These are phyloP conservation scores for Trachops cirrhosus DNA, from an alignment of 2,797 vertebrate genomes.

Conservation along the genomic window DNA sequence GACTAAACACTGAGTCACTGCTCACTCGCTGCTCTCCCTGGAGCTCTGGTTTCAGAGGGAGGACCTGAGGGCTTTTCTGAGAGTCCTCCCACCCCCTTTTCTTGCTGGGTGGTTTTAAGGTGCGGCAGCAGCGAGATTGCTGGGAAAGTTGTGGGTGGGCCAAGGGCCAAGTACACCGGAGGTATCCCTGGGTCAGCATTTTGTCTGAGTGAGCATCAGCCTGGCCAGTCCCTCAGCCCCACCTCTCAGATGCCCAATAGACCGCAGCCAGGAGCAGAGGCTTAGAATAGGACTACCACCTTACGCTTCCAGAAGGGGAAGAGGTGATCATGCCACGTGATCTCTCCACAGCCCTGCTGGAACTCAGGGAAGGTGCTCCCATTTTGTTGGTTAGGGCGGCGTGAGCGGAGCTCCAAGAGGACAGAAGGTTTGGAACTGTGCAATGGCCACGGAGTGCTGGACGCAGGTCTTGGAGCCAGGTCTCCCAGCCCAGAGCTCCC, in stretches of 20 bases:
- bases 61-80: conserved; percentile 35
- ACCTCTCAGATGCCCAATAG: not conserved
- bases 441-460: not conserved
- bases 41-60: conserved; percentile 53
- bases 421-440: not conserved
- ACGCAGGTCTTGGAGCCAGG: not conserved
- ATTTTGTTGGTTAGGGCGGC: not conserved
- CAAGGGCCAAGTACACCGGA: conserved; percentile 51
- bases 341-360: not conserved
- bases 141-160: conserved; percentile 71
- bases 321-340: not conserved
- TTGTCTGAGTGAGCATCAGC: not conserved
- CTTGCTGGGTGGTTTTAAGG: conserved; percentile 77
- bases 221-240: not conserved
- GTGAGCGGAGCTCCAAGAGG: not conserved
- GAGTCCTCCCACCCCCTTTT: conserved; percentile 8
- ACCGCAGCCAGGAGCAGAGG: not conserved
- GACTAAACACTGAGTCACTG: conserved; percentile 59
- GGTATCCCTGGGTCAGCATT: conserved; percentile 59
- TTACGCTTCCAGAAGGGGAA: not conserved
- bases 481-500: not conserved
- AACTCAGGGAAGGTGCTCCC: not conserved
- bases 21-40: not conserved
- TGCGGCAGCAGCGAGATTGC: conserved; percentile 44
- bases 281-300: not conserved